Evolutionary conservation across 2,113 vertebrate genomes (phyloP).

Genomic region (Psittacara wagleri): DNA sequence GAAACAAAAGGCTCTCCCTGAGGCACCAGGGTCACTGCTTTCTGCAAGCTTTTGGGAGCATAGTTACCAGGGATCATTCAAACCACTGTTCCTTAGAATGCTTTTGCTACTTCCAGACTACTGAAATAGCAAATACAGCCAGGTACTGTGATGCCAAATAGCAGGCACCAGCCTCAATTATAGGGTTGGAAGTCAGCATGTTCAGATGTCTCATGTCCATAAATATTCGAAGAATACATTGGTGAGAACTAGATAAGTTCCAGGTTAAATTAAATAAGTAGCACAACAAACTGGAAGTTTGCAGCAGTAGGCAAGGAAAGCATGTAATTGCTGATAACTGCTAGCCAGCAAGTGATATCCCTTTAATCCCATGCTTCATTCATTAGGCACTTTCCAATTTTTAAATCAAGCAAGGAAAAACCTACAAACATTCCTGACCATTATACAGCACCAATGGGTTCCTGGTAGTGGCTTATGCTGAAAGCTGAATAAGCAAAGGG

Average conservation of each 20-base stretch:
- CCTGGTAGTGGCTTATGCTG: not conserved
- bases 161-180: not conserved
- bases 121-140: not conserved
- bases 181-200: not conserved
- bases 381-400: not conserved
- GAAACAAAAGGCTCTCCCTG: not conserved
- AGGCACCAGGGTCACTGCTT: too few species aligned
- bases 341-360: rapidly evolving
- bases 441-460: rapidly evolving
- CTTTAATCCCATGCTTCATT: not conserved
- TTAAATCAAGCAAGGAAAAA: not conserved
- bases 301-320: not conserved
- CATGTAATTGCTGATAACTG: not conserved
- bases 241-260: not conserved
- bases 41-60: not conserved
- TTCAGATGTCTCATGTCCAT: not conserved
- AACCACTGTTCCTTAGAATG: not conserved
- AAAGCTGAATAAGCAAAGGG: not conserved
- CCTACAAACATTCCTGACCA: not conserved
- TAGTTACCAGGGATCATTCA: not conserved
- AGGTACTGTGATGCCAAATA: not conserved
- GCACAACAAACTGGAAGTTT: not conserved
- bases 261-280: not conserved
- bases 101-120: not conserved
- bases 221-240: not conserved